phyloP scores from a whole-genome alignment of 2,888 invertebrate species.

The Ceramica pisi region DNA sequence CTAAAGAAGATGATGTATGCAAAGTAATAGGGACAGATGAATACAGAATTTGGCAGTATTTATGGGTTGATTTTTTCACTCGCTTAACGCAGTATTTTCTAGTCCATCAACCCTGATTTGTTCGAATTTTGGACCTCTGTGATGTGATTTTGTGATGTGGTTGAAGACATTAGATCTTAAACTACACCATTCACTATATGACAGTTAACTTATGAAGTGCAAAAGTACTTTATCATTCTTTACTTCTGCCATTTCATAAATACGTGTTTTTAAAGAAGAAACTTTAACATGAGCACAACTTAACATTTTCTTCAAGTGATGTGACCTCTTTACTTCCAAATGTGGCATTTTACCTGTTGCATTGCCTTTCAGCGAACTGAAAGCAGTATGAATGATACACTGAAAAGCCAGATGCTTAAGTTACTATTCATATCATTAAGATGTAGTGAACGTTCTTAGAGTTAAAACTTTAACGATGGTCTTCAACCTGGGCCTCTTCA shows the following conservation, averaged over 20 bases:
- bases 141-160: too few relatives aligned
- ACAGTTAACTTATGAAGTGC: too few relatives aligned
- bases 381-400: conserved; percentile 31
- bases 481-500: background rate
- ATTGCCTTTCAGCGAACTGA: conserved; percentile 34
- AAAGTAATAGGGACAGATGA: conserved; percentile 1
- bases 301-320: conserved; percentile 22
- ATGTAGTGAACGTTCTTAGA: conserved; percentile 24
- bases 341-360: conserved; percentile 47
- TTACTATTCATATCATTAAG: conserved; percentile 40
- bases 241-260: background rate
- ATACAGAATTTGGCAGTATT: background rate
- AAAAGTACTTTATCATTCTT: too few relatives aligned
- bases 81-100: background rate
- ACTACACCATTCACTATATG: background rate
- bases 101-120: too few relatives aligned
- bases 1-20: background rate
- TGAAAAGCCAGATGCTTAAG: conserved; percentile 37
- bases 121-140: background rate
- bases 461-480: conserved; percentile 19
- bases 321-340: conserved; percentile 47
- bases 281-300: conserved; percentile 12
- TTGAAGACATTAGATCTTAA: background rate
- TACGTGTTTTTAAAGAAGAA: background rate
- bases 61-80: too few relatives aligned